Conservation (phyloP, 2,888 invertebrate genomes). For the Cremastobaeus sp. region DNA sequence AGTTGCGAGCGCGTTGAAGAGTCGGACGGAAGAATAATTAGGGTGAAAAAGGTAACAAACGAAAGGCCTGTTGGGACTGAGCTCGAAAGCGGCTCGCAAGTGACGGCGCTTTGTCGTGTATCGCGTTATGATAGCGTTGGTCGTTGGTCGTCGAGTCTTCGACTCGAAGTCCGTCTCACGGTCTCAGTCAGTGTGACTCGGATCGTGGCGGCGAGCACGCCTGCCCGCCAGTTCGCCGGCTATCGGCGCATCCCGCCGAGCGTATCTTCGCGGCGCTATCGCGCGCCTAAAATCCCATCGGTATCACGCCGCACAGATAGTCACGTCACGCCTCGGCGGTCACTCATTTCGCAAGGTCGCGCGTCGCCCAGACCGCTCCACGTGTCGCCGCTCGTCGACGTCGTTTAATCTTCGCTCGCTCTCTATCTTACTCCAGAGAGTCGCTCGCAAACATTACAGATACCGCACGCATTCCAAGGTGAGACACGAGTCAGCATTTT, state of each 20-base stretch:
- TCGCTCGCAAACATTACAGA: slow-evolving; percentile 31
- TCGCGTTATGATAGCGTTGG: slow-evolving; percentile 71
- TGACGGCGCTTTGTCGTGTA: slow-evolving; percentile 35
- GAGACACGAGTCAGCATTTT: slow-evolving; percentile 10
- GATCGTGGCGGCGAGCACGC: slow-evolving; percentile 65
- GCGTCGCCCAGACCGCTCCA: slow-evolving; percentile 18
- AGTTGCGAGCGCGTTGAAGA: no score
- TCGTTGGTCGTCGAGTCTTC: no score
- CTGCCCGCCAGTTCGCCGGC: neutral
- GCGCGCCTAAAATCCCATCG: slow-evolving; percentile 9
- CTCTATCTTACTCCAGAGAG: slow-evolving; percentile 11
- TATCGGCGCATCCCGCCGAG: slow-evolving; percentile 8
- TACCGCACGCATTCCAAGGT: slow-evolving; percentile 19
- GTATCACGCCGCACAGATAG: slow-evolving; percentile 19
- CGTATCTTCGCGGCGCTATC: no score
- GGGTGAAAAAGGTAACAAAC: no score
- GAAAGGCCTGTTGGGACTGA: no score
- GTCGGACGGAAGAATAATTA: no score
- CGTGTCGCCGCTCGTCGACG: slow-evolving; percentile 24
- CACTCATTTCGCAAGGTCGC: slow-evolving; percentile 49
- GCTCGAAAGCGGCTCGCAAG: no score
- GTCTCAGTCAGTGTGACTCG: slow-evolving; percentile 76
- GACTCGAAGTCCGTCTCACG: neutral
- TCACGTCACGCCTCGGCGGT: slow-evolving; percentile 41
- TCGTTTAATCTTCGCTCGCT: neutral